phyloP scores from a whole-genome alignment of 2,888 invertebrate genomes.

The Margaritifera margaritifera region DNA sequence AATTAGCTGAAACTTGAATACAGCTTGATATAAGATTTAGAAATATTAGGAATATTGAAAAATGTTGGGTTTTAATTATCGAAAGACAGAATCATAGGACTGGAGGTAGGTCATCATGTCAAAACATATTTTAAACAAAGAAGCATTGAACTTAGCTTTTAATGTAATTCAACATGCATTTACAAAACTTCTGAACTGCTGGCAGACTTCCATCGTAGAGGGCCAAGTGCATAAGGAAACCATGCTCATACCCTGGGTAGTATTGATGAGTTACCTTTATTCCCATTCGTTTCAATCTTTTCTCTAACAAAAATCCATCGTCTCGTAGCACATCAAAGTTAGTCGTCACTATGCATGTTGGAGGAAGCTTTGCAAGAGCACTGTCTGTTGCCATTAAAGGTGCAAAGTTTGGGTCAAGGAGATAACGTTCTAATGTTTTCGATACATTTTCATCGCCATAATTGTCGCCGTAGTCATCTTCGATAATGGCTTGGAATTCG shows the following conservation, averaged over 20 bases:
- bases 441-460: not conserved
- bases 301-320: conserved; percentile 24
- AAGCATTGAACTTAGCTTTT: no score
- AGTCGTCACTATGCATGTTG: conserved; percentile 18
- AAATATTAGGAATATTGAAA: no score
- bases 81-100: no score
- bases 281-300: conserved; percentile 13
- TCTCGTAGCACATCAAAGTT: conserved; percentile 23
- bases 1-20: no score
- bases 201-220: no score
- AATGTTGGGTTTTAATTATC: no score
- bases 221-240: conserved; percentile 2
- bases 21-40: no score
- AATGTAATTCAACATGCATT: no score
- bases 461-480: not conserved
- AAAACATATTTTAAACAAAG: no score
- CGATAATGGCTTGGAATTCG: not conserved
- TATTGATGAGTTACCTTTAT: conserved; percentile 9
- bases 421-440: not conserved
- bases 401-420: conserved; percentile 18
- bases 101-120: no score
- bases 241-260: conserved; percentile 18
- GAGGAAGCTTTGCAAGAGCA: conserved; percentile 11
- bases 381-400: conserved; percentile 14
- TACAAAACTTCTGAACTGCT: no score